Percentiles rank a stretch among this genome's conserved stretches.
Conservation (phyloP, 1,140 invertebrate species). For the Dreissena polymorpha region DNA sequence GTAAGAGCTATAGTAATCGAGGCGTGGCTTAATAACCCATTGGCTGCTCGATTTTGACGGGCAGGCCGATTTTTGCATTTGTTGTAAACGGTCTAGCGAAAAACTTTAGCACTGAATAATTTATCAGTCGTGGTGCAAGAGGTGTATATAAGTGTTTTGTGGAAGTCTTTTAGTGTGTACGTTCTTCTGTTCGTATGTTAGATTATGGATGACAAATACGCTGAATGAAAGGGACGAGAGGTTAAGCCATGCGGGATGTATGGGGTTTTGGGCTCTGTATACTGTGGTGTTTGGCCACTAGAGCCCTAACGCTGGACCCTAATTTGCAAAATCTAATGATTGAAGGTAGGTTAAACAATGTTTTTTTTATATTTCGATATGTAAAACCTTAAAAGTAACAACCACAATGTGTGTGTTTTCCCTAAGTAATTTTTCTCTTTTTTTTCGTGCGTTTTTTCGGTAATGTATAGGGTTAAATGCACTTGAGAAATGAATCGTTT, state of each 20-base stretch:
- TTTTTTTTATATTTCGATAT: no score
- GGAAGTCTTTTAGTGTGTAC: constrained; percentile 6
- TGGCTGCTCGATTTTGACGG: constrained; percentile 21
- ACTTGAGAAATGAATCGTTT: no score
- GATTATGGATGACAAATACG: constrained; percentile 37
- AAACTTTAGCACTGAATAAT: neutral
- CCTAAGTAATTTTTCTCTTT: no score
- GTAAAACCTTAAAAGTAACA: no score
- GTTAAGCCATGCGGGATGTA: constrained; percentile 56
- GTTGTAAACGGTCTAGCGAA: constrained; percentile 1
- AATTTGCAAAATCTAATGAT: neutral
- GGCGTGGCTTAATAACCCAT: neutral
- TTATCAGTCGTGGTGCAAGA: neutral
- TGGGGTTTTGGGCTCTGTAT: constrained; percentile 45
- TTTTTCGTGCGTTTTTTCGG: no score
- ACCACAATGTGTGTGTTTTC: no score
- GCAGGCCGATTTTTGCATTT: constrained; percentile 30
- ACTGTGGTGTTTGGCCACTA: constrained; percentile 29
- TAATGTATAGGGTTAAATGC: no score
- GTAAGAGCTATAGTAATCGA: no score
- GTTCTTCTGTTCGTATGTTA: constrained; percentile 40
- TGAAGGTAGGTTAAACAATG: no score
- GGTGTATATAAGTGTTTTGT: neutral
- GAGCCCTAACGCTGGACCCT: constrained; percentile 41
- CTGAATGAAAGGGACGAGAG: constrained; percentile 42